A percentile compares a stretch with the other conserved stretches of the same genome.
phyloP scores from a whole-genome alignment of 2,888 invertebrate species.

The Lepas anatifera region DNA sequence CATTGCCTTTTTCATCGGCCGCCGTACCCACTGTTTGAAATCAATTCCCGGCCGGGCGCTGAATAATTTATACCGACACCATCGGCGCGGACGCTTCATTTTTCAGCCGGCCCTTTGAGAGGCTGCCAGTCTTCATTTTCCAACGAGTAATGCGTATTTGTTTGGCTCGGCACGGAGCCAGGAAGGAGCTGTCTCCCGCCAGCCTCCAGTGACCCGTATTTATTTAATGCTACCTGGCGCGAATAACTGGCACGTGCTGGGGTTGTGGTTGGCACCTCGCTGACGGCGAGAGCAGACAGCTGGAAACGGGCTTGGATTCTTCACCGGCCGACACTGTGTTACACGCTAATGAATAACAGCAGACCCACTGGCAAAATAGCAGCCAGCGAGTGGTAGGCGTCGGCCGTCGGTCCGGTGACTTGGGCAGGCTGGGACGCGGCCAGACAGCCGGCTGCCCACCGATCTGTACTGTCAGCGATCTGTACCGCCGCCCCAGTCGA shows the following conservation, averaged over 20 bases:
- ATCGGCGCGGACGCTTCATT: neutral
- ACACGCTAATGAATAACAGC: no score
- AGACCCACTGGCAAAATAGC: no score
- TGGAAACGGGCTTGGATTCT: no score
- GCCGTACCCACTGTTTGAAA: constrained; percentile 10
- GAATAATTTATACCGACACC: constrained; percentile 8
- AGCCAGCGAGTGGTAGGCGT: no score
- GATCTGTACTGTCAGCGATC: no score
- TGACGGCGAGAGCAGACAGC: no score
- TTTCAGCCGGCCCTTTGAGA: constrained; percentile 9
- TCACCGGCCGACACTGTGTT: no score
- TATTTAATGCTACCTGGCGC: neutral
- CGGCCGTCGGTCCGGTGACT: neutral
- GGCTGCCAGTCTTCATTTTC: constrained; percentile 11
- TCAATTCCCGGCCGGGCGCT: neutral
- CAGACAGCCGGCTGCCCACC: neutral
- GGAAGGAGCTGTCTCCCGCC: neutral
- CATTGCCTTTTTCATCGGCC: constrained; percentile 2
- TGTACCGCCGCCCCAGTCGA: neutral
- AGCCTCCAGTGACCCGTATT: neutral
- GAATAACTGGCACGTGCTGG: neutral
- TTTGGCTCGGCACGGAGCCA: neutral
- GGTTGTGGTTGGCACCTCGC: constrained; percentile 9
- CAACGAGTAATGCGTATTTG: neutral
- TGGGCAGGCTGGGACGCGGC: neutral